phyloP scores from a whole-genome alignment of 2,113 vertebrate genomes.

The Tiliqua scincoides region DNA sequence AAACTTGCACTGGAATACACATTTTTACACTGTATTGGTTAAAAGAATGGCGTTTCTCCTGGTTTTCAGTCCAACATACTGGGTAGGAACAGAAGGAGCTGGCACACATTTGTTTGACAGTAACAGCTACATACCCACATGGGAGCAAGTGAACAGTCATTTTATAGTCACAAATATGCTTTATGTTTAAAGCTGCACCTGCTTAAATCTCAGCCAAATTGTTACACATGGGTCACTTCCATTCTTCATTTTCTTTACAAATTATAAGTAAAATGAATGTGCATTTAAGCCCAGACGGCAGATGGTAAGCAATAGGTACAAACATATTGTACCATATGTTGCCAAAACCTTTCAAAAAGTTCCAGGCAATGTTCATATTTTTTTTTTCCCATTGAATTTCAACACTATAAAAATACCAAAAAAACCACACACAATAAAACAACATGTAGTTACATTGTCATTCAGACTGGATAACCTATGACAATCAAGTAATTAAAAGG shows the following conservation, averaged over 20 bases:
- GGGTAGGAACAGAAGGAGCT: constrained; percentile 37
- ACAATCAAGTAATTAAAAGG: background rate
- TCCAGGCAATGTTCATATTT: constrained; percentile 52
- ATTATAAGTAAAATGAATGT: constrained; percentile 74
- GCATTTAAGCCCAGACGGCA: constrained; percentile 75
- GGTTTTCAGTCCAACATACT: background rate
- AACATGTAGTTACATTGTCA: background rate
- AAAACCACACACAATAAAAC: background rate
- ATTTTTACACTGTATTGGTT: background rate
- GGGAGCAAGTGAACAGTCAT: constrained; percentile 55
- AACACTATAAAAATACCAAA: constrained; percentile 54
- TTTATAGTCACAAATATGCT: constrained; percentile 71
- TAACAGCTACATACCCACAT: constrained; percentile 53
- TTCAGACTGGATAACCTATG: background rate
- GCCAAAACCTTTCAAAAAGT: constrained; percentile 64
- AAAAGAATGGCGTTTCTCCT: constrained; percentile 24
- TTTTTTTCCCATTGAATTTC: constrained; percentile 55
- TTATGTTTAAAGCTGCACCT: constrained; percentile 69
- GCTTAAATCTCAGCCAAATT: constrained; percentile 68
- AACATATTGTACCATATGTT: constrained; percentile 74
- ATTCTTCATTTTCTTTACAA: constrained; percentile 72
- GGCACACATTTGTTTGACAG: constrained; percentile 57
- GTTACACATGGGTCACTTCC: constrained; percentile 64
- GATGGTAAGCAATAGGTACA: constrained; percentile 73
- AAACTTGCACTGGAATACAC: background rate